phyloP scores from a whole-genome alignment of 2,113 vertebrate species.

The Callithrix jacchus region DNA sequence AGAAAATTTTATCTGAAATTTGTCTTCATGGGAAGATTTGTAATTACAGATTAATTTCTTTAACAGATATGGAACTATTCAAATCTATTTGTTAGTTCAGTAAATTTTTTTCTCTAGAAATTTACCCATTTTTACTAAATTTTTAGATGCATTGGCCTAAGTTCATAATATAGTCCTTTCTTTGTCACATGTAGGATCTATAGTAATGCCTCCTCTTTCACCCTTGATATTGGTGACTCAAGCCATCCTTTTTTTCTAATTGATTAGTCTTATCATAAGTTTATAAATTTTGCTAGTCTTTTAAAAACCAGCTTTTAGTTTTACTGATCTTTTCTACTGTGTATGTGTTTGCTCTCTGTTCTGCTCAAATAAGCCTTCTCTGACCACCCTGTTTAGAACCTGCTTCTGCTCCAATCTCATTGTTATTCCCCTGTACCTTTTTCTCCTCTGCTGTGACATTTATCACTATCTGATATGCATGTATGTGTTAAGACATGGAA shows the following conservation, averaged over 20 bases:
- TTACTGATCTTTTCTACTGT: not conserved
- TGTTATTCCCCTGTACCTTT: not conserved
- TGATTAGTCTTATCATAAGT: not conserved
- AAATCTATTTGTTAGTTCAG: not conserved
- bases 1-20: not conserved
- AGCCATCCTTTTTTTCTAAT: not conserved
- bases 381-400: not conserved
- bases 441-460: not conserved
- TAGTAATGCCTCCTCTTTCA: not conserved
- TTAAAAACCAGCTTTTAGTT: not conserved
- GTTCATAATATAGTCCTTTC: not conserved
- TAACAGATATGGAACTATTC: not conserved
- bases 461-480: not conserved
- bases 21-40: not conserved
- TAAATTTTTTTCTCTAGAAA: not conserved
- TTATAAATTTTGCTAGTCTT: not conserved
- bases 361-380: not conserved
- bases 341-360: not conserved
- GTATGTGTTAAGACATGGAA: not conserved
- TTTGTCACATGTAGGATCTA: not conserved
- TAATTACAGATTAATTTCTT: not conserved
- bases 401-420: not conserved
- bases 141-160: not conserved
- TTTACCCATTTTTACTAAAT: not conserved
- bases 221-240: not conserved